Evolutionary conservation across 2,888 invertebrate species (phyloP).

Genomic region (Hydriomena furcata): DNA sequence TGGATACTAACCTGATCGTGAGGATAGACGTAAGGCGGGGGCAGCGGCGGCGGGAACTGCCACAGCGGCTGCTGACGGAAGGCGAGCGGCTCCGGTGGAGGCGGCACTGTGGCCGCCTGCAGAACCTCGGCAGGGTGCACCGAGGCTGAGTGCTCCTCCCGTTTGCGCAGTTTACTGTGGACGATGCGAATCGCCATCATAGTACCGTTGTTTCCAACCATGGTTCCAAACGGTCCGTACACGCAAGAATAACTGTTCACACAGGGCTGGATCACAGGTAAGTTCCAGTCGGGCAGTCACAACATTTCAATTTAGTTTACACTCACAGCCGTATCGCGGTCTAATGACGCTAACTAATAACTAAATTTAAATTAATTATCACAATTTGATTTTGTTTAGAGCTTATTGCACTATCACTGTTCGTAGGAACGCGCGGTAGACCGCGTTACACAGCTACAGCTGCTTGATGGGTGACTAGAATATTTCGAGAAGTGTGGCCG

Average conservation of each 20-base stretch:
- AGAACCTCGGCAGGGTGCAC: constrained; percentile 88
- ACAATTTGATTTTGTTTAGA: constrained; percentile 74
- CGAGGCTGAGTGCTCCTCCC: constrained; percentile 90
- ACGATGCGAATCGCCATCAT: constrained; percentile 95
- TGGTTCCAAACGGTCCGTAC: constrained; percentile 79
- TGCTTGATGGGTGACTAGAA: constrained; percentile 82
- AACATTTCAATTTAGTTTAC: constrained; percentile 76
- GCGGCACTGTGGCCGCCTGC: constrained; percentile 77
- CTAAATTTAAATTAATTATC: constrained; percentile 82
- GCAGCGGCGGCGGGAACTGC: constrained; percentile 92
- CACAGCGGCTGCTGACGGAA: constrained; percentile 89
- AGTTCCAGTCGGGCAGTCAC: constrained; percentile 82
- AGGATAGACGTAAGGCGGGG: constrained; percentile 89
- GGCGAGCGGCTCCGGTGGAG: constrained; percentile 82
- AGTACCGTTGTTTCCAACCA: constrained; percentile 94
- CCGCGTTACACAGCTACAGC: constrained; percentile 79
- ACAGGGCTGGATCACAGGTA: constrained; percentile 79
- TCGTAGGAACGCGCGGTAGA: constrained; percentile 80
- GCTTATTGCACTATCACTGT: constrained; percentile 84
- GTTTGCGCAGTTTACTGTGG: constrained; percentile 94
- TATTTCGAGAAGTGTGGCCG: constrained; percentile 78
- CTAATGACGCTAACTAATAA: constrained; percentile 72
- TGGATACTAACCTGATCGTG: constrained; percentile 89
- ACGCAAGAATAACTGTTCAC: constrained; percentile 76
- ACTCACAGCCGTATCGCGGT: constrained; percentile 81